phyloP scores from a whole-genome alignment of 2,113 vertebrate genomes.

The Struthidea cinerea region DNA sequence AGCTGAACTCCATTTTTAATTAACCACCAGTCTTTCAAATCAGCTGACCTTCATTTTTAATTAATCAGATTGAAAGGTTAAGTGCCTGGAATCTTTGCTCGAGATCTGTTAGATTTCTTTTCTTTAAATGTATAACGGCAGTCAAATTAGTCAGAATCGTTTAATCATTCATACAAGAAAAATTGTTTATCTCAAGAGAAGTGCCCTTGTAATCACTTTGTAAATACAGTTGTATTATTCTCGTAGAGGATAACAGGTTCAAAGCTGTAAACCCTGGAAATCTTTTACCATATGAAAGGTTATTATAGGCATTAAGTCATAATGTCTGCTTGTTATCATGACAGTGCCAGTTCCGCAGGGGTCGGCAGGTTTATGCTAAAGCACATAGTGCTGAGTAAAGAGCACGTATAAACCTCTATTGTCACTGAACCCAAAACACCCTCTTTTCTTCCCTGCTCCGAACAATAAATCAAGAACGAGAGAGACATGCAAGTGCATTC shows the following conservation, averaged over 20 bases:
- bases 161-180: constrained; percentile 65
- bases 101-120: not conserved
- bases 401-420: not conserved
- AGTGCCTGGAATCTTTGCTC: not conserved
- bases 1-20: not conserved
- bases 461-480: not conserved
- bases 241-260: constrained; percentile 64
- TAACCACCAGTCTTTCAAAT: not conserved
- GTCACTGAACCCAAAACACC: not conserved
- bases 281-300: constrained; percentile 64
- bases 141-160: not conserved
- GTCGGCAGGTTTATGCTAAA: not conserved
- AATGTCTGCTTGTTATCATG: not conserved
- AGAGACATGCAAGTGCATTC: not conserved
- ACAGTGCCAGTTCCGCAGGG: not conserved
- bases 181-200: constrained; percentile 26
- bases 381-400: not conserved
- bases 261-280: constrained; percentile 75
- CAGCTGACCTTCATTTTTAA: not conserved
- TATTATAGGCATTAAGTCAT: constrained; percentile 39
- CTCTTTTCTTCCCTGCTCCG: not conserved
- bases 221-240: constrained; percentile 61
- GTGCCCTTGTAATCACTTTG: constrained; percentile 34
- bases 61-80: not conserved
- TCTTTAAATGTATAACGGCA: not conserved